phyloP scores from a whole-genome alignment of 2,797 vertebrate species.

The Sebastes taczanowskii region DNA sequence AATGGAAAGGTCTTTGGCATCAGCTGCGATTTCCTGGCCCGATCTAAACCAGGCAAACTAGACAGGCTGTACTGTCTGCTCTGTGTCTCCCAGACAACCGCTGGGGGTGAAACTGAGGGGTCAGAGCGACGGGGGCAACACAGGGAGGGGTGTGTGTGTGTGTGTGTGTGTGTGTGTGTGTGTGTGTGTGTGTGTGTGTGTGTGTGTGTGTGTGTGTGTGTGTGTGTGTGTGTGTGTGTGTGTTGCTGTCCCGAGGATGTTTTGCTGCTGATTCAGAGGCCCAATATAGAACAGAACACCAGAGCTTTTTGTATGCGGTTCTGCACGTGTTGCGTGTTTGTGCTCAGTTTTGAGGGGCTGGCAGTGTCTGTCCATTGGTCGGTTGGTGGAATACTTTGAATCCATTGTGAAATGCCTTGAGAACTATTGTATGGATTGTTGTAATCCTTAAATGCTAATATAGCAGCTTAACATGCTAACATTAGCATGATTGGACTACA shows the following conservation, averaged over 20 bases:
- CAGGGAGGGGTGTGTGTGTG: background rate
- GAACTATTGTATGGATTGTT: background rate
- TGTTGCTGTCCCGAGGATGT: constrained; percentile 47
- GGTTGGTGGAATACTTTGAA: background rate
- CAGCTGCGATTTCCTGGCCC: constrained; percentile 45
- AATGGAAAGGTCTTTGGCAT: constrained; percentile 49
- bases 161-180: constrained; percentile 25
- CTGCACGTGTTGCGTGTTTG: constrained; percentile 15
- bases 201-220: constrained; percentile 31
- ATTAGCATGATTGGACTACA: background rate
- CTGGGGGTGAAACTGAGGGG: constrained; percentile 49
- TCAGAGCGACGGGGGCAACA: constrained; percentile 33
- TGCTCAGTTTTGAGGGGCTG: constrained; percentile 10
- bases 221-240: constrained; percentile 24
- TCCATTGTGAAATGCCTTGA: background rate
- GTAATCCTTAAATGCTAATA: background rate
- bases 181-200: constrained; percentile 2
- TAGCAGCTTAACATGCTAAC: background rate
- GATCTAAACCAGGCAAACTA: constrained; percentile 32
- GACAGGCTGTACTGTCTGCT: constrained; percentile 55
- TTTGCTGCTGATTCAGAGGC: constrained; percentile 67
- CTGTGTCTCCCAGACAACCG: constrained; percentile 62
- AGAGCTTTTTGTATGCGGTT: constrained; percentile 7
- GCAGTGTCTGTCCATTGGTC: background rate
- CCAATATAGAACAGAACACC: constrained; percentile 52